phyloP scores from a whole-genome alignment of 2,113 vertebrate genomes.

The Bubalus kerabau region DNA sequence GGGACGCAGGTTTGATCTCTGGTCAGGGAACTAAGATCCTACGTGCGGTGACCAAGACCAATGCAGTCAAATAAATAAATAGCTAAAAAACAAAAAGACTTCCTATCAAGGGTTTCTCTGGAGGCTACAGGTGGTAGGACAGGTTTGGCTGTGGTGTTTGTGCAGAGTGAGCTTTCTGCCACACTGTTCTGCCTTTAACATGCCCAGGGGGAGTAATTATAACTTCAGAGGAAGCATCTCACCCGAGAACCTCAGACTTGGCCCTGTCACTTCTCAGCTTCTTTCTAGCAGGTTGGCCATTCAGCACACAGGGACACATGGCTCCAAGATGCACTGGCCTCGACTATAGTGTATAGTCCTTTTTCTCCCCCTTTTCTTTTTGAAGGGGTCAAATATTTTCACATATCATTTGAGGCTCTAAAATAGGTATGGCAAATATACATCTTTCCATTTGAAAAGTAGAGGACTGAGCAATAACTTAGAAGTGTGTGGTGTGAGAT shows the following conservation, averaged over 20 bases:
- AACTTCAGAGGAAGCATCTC: not conserved
- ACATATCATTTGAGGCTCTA: not conserved
- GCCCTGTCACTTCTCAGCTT: not conserved
- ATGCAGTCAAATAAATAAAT: not conserved
- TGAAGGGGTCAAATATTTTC: not conserved
- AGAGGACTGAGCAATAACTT: not conserved
- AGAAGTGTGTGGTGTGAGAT: not conserved
- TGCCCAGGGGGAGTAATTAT: not conserved
- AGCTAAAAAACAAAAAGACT: not conserved
- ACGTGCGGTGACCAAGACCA: not conserved
- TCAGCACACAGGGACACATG: not conserved
- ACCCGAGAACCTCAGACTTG: not conserved
- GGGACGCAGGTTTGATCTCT: not conserved
- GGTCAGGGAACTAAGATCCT: not conserved
- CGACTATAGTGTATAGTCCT: not conserved
- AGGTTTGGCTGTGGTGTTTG: conserved; percentile 39
- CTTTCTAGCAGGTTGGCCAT: not conserved
- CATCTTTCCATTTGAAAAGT: not conserved
- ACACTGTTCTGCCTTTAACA: not conserved
- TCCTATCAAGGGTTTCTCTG: not conserved
- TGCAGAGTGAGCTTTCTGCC: not conserved
- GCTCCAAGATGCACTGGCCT: not conserved
- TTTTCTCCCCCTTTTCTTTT: not conserved
- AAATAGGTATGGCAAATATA: not conserved
- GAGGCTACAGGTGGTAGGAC: conserved; percentile 39